A percentile compares a stretch with the other conserved stretches of the same genome.
These are phyloP conservation scores for Rotaria socialis DNA, from an alignment of 2,888 invertebrate genomes.

Conservation along the genomic window DNA sequence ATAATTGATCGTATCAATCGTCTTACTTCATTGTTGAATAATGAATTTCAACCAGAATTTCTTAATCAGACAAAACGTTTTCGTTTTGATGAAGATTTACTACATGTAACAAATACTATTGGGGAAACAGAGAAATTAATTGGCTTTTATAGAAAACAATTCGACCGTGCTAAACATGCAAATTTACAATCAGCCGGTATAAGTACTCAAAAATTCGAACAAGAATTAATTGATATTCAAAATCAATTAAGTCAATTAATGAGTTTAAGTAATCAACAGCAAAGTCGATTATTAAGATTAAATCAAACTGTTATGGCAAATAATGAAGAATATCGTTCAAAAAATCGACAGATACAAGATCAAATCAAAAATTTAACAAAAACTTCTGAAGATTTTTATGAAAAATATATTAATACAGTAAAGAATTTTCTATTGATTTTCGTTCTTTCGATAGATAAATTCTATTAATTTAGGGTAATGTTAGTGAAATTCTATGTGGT, in stretches of 20 bases:
- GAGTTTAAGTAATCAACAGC: neutral
- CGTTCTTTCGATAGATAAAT: too few relatives aligned
- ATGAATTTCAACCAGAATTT: slow-evolving; percentile 26
- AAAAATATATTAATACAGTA: neutral
- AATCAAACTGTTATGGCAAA: neutral
- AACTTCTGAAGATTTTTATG: neutral
- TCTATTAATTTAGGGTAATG: slow-evolving; percentile 15
- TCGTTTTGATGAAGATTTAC: slow-evolving; percentile 32
- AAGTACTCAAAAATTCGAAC: slow-evolving; percentile 15
- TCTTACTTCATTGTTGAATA: neutral
- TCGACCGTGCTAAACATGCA: slow-evolving; percentile 18
- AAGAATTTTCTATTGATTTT: neutral
- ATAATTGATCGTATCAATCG: neutral
- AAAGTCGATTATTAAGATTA: neutral
- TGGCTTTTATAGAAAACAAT: slow-evolving; percentile 7
- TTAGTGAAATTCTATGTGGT: slow-evolving; percentile 17
- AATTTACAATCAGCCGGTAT: slow-evolving; percentile 21
- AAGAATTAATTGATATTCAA: neutral
- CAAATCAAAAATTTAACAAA: slow-evolving; percentile 7
- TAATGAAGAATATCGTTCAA: slow-evolving; percentile 7
- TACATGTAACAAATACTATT: neutral
- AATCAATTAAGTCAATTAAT: slow-evolving; percentile 11
- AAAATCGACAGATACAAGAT: neutral
- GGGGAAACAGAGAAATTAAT: neutral
- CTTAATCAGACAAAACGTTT: slow-evolving; percentile 28